These are phyloP conservation scores for Chrysocyon brachyurus DNA, from an alignment of 2,797 vertebrate genomes.

Conservation along the genomic window DNA sequence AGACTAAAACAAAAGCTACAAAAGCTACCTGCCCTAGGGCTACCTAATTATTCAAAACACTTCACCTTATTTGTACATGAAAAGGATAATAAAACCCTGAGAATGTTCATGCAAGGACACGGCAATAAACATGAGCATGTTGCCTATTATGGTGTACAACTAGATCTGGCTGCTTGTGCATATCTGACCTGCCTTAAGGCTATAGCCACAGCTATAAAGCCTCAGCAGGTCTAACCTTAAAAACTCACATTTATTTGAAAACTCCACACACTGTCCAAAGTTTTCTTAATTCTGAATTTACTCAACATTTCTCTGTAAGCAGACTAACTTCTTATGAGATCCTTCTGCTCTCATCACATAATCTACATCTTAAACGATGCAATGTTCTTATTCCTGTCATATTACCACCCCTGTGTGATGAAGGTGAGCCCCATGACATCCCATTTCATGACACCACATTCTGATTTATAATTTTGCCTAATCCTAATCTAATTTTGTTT, in stretches of 20 bases:
- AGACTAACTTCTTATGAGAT: not conserved
- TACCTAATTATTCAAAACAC: not conserved
- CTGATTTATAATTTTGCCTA: not conserved
- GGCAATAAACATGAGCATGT: not conserved
- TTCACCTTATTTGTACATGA: not conserved
- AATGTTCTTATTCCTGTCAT: not conserved
- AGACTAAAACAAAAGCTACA: not conserved
- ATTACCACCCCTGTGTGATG: not conserved
- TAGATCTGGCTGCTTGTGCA: not conserved
- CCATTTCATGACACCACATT: not conserved
- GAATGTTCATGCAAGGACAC: not conserved
- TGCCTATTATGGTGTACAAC: not conserved
- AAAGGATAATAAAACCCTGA: not conserved
- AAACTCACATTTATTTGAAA: not conserved
- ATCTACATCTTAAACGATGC: not conserved
- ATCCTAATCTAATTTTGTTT: not conserved
- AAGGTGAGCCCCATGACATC: not conserved
- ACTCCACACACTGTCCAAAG: not conserved
- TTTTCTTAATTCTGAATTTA: not conserved
- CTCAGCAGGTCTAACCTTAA: not conserved
- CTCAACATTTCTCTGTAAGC: not conserved
- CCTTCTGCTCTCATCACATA: not conserved
- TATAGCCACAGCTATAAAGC: not conserved
- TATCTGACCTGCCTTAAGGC: not conserved
- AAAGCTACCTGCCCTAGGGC: not conserved